Percentiles rank a stretch among this genome's conserved stretches.
These are phyloP conservation scores for Sclerodermus sp. DNA, from an alignment of 2,888 invertebrate genomes.

Conservation along the genomic window DNA sequence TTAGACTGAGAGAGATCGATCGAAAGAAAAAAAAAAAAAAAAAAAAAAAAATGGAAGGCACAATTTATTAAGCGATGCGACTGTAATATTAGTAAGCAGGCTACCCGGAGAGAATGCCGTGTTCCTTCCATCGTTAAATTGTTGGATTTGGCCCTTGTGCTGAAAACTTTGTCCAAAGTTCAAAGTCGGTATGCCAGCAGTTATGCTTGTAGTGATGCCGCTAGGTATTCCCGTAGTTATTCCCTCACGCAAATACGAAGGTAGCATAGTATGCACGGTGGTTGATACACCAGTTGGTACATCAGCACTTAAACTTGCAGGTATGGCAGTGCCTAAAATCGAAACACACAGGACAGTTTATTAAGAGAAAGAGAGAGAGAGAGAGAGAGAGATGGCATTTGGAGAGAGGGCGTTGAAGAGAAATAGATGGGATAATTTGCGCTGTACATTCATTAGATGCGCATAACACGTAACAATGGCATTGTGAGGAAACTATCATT, in stretches of 20 bases:
- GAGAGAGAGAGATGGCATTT: too few relatives aligned
- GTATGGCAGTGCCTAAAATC: not conserved
- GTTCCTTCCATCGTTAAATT: slow-evolving; percentile 15
- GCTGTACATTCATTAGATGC: too few relatives aligned
- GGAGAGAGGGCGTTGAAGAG: too few relatives aligned
- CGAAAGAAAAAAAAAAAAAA: too few relatives aligned
- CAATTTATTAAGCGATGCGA: too few relatives aligned
- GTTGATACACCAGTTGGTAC: not conserved
- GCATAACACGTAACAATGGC: too few relatives aligned
- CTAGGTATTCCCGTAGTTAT: slow-evolving; percentile 23
- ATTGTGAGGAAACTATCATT: too few relatives aligned
- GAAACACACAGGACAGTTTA: too few relatives aligned
- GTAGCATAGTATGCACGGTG: not conserved
- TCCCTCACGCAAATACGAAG: slow-evolving; percentile 10
- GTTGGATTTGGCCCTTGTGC: slow-evolving; percentile 20
- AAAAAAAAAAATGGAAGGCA: too few relatives aligned
- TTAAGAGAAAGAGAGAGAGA: too few relatives aligned
- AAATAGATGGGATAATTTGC: too few relatives aligned
- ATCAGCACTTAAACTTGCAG: not conserved
- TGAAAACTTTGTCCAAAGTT: slow-evolving; percentile 27
- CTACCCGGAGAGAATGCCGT: slow-evolving; percentile 27
- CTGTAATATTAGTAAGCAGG: not conserved
- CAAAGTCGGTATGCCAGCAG: slow-evolving; percentile 22
- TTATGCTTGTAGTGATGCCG: slow-evolving; percentile 17
- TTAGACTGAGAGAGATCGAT: too few relatives aligned